phyloP scores from a whole-genome alignment of 2,797 vertebrate species.

The Rhyacichthys aspro region DNA sequence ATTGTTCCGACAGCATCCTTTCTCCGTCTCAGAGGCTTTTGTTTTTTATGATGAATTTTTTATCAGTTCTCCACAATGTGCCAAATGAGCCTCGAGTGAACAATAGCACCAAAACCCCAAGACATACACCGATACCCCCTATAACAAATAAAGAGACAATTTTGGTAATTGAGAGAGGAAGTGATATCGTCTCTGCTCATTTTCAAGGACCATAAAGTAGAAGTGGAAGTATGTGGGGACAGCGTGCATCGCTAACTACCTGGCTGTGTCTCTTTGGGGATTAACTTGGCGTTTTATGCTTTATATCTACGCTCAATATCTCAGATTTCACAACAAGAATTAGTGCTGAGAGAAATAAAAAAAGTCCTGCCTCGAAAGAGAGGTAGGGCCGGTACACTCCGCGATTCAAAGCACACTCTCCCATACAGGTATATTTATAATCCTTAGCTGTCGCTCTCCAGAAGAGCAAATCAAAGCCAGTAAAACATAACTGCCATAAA shows the following conservation, averaged over 20 bases:
- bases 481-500: constrained; percentile 83
- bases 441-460: constrained; percentile 75
- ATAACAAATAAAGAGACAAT: constrained; percentile 76
- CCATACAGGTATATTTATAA: constrained; percentile 79
- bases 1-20: constrained; percentile 72
- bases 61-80: constrained; percentile 72
- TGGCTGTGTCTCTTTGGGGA: constrained; percentile 64
- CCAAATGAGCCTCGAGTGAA: constrained; percentile 78
- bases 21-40: constrained; percentile 72
- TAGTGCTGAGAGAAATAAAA: constrained; percentile 36
- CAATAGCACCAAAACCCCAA: constrained; percentile 74
- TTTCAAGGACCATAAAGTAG: constrained; percentile 77
- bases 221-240: constrained; percentile 54
- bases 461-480: constrained; percentile 81
- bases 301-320: constrained; percentile 60
- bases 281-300: constrained; percentile 56
- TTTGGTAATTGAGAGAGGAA: constrained; percentile 76
- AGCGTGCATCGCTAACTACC: constrained; percentile 58
- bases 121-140: constrained; percentile 66
- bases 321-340: constrained; percentile 58
- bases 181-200: constrained; percentile 68
- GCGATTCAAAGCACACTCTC: constrained; percentile 67
- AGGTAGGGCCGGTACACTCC: constrained; percentile 47
- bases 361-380: constrained; percentile 35
- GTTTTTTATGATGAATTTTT: constrained; percentile 79